These are phyloP conservation scores for Cyanoliseus patagonus DNA, from an alignment of 2,113 vertebrate genomes.

Conservation along the genomic window DNA sequence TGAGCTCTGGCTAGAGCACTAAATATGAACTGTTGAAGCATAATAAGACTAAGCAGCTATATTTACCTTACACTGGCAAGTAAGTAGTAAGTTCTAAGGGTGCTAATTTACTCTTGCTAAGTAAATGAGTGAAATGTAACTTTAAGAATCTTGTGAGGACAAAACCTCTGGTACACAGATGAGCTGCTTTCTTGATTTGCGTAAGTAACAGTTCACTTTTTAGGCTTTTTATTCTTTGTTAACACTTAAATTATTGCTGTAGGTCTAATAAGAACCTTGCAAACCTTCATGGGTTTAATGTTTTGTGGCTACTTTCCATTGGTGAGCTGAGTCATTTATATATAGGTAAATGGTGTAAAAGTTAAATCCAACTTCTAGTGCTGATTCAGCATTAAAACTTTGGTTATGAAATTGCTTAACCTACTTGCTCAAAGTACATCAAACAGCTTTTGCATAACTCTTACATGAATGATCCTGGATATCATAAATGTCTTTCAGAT, in stretches of 20 bases:
- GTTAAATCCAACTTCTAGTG: background rate
- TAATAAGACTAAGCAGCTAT: background rate
- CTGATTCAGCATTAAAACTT: background rate
- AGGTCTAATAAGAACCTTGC: background rate
- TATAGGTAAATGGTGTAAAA: background rate
- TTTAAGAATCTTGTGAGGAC: background rate
- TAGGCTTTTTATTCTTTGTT: background rate
- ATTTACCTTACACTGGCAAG: background rate
- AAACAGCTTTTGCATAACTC: background rate
- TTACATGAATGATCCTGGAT: background rate
- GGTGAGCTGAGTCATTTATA: background rate
- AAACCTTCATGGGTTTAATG: background rate
- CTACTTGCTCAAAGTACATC: background rate
- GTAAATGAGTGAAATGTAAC: background rate
- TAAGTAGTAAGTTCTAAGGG: background rate
- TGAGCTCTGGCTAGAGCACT: background rate
- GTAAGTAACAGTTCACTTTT: background rate
- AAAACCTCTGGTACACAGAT: background rate
- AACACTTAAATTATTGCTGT: background rate
- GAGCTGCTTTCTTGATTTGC: background rate
- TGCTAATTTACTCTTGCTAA: background rate
- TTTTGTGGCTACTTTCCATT: background rate
- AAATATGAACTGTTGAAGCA: background rate
- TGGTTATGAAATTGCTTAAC: background rate
- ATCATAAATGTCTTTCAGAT: background rate